These are phyloP conservation scores for Clusia tigrina DNA, from an alignment of 2,888 invertebrate species.

Conservation along the genomic window DNA sequence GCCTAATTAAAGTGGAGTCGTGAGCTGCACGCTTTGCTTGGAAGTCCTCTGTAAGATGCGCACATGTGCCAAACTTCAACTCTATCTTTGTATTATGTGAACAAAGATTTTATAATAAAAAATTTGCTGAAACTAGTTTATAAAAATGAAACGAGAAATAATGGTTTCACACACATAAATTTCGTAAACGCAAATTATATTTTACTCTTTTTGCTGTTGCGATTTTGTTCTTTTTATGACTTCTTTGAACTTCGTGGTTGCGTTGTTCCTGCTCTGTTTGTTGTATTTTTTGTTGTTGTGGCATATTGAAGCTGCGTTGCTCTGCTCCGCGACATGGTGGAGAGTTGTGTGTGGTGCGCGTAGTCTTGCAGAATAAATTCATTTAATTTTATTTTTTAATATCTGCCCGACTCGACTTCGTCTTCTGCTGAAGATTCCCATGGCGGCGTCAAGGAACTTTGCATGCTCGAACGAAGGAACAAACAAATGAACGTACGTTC, in stretches of 20 bases:
- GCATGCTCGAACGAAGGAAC: slow-evolving; percentile 14
- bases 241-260: slow-evolving; percentile 25
- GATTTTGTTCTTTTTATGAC: slow-evolving; percentile 24
- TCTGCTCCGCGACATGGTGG: neutral
- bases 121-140: neutral
- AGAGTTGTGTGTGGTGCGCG: neutral
- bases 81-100: neutral
- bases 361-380: neutral
- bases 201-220: slow-evolving; percentile 11
- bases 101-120: neutral
- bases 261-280: no score
- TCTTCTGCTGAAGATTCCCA: slow-evolving; percentile 15
- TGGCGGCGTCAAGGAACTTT: slow-evolving; percentile 23
- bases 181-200: slow-evolving; percentile 12
- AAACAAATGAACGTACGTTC: no score
- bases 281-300: no score
- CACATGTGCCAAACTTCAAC: no score
- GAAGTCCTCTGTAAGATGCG: no score
- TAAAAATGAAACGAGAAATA: no score
- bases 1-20: no score
- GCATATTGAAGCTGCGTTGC: neutral
- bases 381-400: slow-evolving; percentile 19
- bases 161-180: slow-evolving; percentile 7
- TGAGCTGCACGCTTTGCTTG: no score
- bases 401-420: neutral